These are phyloP conservation scores for Calliopum simillimum DNA, from an alignment of 2,888 invertebrate species.

Conservation along the genomic window DNA sequence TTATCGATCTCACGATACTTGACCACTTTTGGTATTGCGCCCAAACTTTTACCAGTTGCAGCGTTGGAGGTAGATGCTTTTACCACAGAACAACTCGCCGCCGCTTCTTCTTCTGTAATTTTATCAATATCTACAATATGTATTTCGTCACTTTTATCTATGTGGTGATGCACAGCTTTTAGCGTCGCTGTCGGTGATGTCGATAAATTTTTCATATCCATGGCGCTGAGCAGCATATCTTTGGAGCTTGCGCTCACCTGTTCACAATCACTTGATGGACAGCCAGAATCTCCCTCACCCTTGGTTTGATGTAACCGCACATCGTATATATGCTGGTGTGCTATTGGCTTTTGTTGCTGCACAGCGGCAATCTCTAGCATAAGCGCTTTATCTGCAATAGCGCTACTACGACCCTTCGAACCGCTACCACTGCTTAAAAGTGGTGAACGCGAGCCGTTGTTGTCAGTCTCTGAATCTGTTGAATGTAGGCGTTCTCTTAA, in stretches of 20 bases:
- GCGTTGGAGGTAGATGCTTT: conserved; percentile 47
- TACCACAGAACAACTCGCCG: conserved; percentile 40
- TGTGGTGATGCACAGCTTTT: conserved; percentile 47
- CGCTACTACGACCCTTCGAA: conserved; percentile 35
- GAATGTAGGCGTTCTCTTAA: conserved; percentile 56
- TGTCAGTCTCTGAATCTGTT: conserved; percentile 76
- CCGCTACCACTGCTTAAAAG: conserved; percentile 69
- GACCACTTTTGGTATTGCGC: conserved; percentile 68
- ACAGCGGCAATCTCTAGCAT: conserved; percentile 51
- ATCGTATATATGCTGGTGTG: conserved; percentile 37
- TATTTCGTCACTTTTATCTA: conserved; percentile 27
- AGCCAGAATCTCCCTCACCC: conserved; percentile 68
- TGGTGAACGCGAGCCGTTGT: conserved; percentile 78
- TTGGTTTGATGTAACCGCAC: conserved; percentile 36
- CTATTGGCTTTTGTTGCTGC: conserved; percentile 42
- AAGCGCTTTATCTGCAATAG: conserved; percentile 52
- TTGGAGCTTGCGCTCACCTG: conserved; percentile 78
- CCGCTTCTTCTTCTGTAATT: conserved; percentile 34
- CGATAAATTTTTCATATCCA: conserved; percentile 54
- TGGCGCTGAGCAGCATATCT: conserved; percentile 73
- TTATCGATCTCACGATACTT: conserved; percentile 62
- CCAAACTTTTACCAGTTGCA: conserved; percentile 58
- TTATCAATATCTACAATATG: conserved; percentile 14
- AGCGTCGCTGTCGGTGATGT: conserved; percentile 58
- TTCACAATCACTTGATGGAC: conserved; percentile 69